Evolutionary conservation across 2,113 vertebrate genomes (phyloP).

Genomic region (Ctenodactylus gundi): DNA sequence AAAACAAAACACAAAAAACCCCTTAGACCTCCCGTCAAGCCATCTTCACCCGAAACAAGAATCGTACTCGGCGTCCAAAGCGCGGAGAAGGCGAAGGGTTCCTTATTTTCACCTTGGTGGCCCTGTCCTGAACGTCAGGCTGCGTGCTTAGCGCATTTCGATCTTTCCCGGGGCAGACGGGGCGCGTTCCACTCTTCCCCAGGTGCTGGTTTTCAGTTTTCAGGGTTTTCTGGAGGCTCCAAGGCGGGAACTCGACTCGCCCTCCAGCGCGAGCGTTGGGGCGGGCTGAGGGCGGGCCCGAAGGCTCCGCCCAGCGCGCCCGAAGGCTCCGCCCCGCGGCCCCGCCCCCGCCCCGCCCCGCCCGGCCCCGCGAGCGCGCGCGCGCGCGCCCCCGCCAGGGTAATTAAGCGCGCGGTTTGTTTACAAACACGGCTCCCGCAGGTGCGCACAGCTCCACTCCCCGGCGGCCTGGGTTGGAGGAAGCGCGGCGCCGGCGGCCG

Average conservation of each 20-base stretch:
- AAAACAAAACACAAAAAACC: neutral
- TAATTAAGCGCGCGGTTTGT: constrained; percentile 75
- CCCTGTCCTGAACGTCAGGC: neutral
- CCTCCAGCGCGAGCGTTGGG: neutral
- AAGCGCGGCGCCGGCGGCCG: neutral
- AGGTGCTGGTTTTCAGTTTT: too few species aligned
- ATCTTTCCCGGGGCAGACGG: neutral
- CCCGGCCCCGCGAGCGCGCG: neutral
- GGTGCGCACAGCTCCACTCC: neutral
- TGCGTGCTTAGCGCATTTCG: neutral
- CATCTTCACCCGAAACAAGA: neutral
- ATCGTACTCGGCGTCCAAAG: neutral
- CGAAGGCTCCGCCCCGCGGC: constrained; percentile 35
- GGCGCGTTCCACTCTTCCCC: too few species aligned
- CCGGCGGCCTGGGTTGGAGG: neutral
- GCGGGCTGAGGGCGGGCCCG: constrained; percentile 16
- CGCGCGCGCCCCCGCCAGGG: constrained; percentile 54
- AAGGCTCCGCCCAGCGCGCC: constrained; percentile 9
- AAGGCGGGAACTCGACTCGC: neutral
- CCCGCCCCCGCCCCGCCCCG: constrained; percentile 48
- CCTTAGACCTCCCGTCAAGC: neutral
- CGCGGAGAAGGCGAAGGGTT: neutral
- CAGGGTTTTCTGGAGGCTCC: neutral
- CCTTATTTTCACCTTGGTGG: neutral
- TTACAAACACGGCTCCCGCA: constrained; percentile 73